phyloP scores from a whole-genome alignment of 35 echinoderm and acorn worm species.

The Lytechinus pictus region DNA sequence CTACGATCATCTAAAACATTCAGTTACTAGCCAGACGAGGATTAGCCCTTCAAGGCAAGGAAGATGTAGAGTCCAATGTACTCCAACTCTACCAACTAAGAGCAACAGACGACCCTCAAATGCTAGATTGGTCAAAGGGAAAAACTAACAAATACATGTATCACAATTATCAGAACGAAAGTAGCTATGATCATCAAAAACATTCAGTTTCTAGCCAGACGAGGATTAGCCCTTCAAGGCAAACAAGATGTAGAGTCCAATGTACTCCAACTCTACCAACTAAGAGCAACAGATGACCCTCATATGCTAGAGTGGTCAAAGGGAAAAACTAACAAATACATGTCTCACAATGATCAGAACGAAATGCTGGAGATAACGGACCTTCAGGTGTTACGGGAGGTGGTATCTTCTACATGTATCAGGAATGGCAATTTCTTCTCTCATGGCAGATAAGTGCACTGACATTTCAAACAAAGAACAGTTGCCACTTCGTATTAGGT shows the following conservation, averaged over 20 bases:
- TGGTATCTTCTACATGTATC: not conserved
- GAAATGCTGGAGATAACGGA: not conserved
- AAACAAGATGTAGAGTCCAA: too few species aligned
- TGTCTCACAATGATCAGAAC: not conserved
- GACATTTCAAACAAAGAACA: not conserved
- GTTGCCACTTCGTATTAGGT: not conserved
- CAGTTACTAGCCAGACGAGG: too few species aligned
- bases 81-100: not conserved
- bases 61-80: too few species aligned
- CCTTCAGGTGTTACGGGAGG: not conserved
- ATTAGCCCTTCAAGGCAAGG: too few species aligned
- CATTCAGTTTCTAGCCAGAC: too few species aligned
- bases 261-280: not conserved
- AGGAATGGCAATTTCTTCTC: not conserved
- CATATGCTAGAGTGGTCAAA: not conserved
- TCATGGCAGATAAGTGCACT: not conserved
- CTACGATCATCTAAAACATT: too few species aligned
- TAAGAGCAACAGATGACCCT: not conserved
- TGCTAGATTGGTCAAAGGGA: not conserved
- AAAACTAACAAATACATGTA: not conserved
- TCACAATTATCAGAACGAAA: not conserved
- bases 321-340: not conserved
- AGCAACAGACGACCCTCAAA: not conserved
- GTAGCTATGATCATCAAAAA: too few species aligned
- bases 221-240: too few species aligned